Evolutionary conservation across 2,888 invertebrate species (phyloP).

Genomic region (Sphaerophoria taeniata): DNA sequence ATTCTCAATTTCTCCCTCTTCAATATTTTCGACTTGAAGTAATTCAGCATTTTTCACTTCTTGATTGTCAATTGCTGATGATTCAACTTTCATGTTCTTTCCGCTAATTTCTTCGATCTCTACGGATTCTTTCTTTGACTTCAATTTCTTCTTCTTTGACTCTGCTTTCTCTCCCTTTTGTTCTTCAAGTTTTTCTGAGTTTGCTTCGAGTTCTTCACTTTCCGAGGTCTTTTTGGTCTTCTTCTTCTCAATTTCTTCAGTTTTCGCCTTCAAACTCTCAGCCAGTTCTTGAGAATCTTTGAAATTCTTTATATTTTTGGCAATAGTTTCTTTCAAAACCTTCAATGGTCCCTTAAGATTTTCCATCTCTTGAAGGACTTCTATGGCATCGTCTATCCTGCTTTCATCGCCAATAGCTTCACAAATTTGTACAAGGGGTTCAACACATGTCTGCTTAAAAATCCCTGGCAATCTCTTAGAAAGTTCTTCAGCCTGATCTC

Average conservation of each 20-base stretch:
- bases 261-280: constrained; percentile 13
- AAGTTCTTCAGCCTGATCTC: constrained; percentile 44
- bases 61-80: neutral
- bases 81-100: constrained; percentile 3
- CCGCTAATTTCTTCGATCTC: constrained; percentile 17
- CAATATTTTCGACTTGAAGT: constrained; percentile 2
- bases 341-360: constrained; percentile 65
- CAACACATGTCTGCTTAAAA: constrained; percentile 55
- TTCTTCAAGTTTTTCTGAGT: no score
- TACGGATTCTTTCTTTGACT: neutral
- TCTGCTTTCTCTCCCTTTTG: no score
- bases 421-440: constrained; percentile 50
- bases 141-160: no score
- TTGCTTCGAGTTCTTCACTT: no score
- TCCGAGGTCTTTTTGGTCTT: neutral
- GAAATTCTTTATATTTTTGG: constrained; percentile 47
- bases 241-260: constrained; percentile 14
- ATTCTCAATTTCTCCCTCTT: neutral
- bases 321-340: constrained; percentile 54
- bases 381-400: constrained; percentile 59
- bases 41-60: constrained; percentile 5
- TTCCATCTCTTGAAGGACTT: constrained; percentile 76
- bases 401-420: constrained; percentile 25
- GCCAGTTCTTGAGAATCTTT: constrained; percentile 36
- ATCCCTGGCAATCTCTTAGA: constrained; percentile 46